phyloP scores from a whole-genome alignment of 1,140 invertebrate genomes.

The Euglossa dilemma region DNA sequence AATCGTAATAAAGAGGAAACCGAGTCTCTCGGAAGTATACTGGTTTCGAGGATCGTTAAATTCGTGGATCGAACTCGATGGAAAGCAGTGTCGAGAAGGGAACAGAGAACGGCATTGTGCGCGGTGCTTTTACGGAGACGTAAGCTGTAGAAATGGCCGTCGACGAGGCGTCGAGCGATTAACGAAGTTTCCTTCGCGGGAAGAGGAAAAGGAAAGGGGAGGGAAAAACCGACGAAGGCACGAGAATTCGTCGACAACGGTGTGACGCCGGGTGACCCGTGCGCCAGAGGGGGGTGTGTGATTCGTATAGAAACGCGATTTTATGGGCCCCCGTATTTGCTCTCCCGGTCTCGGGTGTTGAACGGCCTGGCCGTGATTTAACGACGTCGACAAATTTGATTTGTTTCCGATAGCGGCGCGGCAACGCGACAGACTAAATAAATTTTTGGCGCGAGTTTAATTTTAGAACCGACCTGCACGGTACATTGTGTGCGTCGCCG shows the following conservation, averaged over 20 bases:
- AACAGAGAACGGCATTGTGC: slow-evolving; percentile 35
- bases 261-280: background rate
- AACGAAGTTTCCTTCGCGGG: background rate
- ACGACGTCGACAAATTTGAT: slow-evolving; percentile 68
- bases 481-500: background rate
- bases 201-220: background rate
- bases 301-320: slow-evolving; percentile 35
- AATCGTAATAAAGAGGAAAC: background rate
- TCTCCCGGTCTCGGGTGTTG: slow-evolving; percentile 11
- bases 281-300: slow-evolving; percentile 1
- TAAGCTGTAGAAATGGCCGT: background rate
- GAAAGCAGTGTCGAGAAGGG: background rate
- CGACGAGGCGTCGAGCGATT: background rate
- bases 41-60: slow-evolving; percentile 23
- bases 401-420: slow-evolving; percentile 50
- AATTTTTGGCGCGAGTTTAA: slow-evolving; percentile 35
- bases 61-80: background rate
- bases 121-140: background rate
- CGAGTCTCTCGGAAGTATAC: too few species aligned
- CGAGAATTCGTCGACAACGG: slow-evolving; percentile 29
- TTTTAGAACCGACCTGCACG: background rate
- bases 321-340: slow-evolving; percentile 48
- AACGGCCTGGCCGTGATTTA: slow-evolving; percentile 60
- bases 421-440: slow-evolving; percentile 46
- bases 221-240: slow-evolving; percentile 21